Evolutionary conservation across 2,113 vertebrate species (phyloP).

Genomic region (Stegostoma tigrinum): DNA sequence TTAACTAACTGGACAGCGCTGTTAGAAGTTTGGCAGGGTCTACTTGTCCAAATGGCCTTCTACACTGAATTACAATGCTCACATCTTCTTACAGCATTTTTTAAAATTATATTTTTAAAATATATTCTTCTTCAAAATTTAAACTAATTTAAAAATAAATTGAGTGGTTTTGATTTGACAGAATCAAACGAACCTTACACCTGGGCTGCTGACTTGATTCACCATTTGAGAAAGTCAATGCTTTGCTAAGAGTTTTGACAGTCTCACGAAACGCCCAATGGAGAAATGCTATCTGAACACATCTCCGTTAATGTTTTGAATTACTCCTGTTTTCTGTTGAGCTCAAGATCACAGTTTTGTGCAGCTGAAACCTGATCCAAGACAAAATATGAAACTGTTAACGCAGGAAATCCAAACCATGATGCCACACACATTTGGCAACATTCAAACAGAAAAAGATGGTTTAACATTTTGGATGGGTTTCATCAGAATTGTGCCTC

Average conservation of each 20-base stretch:
- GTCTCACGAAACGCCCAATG: background rate
- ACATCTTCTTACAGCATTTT: background rate
- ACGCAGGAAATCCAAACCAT: background rate
- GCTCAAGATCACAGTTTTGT: background rate
- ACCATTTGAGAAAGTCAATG: background rate
- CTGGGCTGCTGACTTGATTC: background rate
- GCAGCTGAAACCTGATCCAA: background rate
- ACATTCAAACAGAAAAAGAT: background rate
- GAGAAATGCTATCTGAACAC: background rate
- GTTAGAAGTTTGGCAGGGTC: background rate
- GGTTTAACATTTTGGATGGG: background rate
- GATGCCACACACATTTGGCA: background rate
- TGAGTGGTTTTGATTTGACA: background rate
- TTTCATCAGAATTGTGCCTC: background rate
- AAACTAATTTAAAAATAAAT: background rate
- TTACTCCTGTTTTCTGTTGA: background rate
- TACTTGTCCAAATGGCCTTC: too few relatives aligned
- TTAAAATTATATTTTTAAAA: background rate
- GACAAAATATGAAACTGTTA: background rate
- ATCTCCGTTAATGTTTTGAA: background rate
- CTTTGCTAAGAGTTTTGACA: background rate
- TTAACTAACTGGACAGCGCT: background rate
- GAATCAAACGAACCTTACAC: background rate
- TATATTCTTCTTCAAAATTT: background rate
- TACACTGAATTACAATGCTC: background rate